Conservation (phyloP, 2,797 vertebrate species). For the Rhynchotus rufescens region DNA sequence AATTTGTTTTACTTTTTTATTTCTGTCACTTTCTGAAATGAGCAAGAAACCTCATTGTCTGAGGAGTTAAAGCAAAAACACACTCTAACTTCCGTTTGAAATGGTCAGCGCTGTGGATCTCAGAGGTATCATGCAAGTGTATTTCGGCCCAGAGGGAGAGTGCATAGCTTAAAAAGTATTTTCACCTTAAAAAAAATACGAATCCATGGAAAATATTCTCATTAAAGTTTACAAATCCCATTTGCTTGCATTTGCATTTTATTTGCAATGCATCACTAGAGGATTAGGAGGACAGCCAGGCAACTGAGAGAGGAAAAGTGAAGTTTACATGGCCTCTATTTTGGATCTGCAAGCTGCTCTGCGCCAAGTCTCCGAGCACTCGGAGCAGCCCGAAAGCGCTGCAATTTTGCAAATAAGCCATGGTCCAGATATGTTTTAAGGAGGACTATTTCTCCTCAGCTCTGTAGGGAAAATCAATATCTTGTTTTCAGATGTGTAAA, state of each 20-base stretch:
- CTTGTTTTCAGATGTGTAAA: constrained; percentile 85
- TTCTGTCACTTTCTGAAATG: background rate
- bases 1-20: background rate
- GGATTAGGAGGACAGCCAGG: constrained; percentile 42
- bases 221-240: background rate
- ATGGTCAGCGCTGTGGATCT: background rate
- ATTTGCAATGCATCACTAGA: constrained; percentile 18
- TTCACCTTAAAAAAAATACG: background rate
- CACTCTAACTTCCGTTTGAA: background rate
- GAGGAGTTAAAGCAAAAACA: background rate
- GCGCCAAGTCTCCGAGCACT: background rate
- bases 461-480: constrained; percentile 82
- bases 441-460: constrained; percentile 66
- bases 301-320: constrained; percentile 20
- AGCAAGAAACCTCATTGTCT: background rate
- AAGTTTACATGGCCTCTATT: constrained; percentile 41
- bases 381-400: background rate
- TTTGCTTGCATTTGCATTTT: constrained; percentile 29
- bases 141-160: background rate
- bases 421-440: constrained; percentile 61
- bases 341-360: constrained; percentile 5
- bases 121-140: background rate
- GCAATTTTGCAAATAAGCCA: background rate
- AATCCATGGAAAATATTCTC: background rate
- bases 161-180: background rate